These are phyloP conservation scores for Acanthurus leucopareius DNA, from an alignment of 2,797 vertebrate genomes.

Conservation along the genomic window DNA sequence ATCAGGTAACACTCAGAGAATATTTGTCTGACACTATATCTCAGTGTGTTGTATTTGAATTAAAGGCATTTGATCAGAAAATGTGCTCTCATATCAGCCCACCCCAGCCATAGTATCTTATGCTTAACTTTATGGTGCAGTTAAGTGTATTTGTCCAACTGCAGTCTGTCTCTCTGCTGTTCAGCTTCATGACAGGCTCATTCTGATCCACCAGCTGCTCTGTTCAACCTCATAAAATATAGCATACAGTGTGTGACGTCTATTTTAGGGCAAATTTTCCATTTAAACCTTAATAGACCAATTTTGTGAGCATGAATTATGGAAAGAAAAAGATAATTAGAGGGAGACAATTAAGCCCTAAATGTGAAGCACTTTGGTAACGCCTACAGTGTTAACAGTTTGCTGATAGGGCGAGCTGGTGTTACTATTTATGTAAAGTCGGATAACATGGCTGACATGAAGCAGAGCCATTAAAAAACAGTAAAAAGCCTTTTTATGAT, in stretches of 20 bases:
- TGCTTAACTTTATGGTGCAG: neutral
- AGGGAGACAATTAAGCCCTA: conserved; percentile 7
- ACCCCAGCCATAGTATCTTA: neutral
- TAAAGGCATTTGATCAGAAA: neutral
- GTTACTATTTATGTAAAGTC: neutral
- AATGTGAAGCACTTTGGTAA: neutral
- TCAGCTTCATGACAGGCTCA: neutral
- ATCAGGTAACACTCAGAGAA: neutral
- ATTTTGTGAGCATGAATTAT: conserved; percentile 26
- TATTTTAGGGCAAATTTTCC: neutral
- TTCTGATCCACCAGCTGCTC: conserved; percentile 1
- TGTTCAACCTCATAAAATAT: neutral
- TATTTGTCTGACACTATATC: neutral
- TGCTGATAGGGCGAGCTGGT: neutral
- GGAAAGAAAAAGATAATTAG: conserved; percentile 8
- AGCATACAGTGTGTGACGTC: neutral
- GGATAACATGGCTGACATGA: neutral
- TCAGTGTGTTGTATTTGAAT: neutral
- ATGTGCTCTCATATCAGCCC: neutral
- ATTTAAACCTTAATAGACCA: conserved; percentile 8
- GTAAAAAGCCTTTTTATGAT: neutral
- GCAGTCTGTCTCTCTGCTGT: neutral
- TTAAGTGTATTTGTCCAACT: neutral
- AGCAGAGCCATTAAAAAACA: neutral
- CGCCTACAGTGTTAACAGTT: neutral